These are phyloP conservation scores for Hyperoodon ampullatus DNA, from an alignment of 2,113 vertebrate species.

Conservation along the genomic window DNA sequence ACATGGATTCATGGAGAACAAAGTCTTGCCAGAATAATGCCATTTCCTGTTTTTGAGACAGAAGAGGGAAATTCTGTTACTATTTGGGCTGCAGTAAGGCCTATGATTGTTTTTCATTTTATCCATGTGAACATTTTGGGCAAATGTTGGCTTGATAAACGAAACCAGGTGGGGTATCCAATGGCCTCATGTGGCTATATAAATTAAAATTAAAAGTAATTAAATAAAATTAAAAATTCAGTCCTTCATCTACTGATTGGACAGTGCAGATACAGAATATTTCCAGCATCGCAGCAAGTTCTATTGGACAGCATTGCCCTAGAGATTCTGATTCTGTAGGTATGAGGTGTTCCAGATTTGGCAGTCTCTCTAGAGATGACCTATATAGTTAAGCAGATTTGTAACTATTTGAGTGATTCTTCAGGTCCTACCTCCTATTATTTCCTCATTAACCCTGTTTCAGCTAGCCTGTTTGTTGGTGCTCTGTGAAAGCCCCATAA, in stretches of 20 bases:
- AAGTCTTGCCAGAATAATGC: neutral
- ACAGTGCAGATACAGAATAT: constrained; percentile 14
- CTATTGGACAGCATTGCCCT: neutral
- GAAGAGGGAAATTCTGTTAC: neutral
- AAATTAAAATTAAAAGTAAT: constrained; percentile 18
- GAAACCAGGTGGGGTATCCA: neutral
- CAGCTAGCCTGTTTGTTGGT: neutral
- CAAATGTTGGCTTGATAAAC: neutral
- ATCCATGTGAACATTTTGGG: neutral
- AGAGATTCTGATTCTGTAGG: constrained; percentile 60
- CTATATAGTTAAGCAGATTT: constrained; percentile 63
- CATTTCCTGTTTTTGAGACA: constrained; percentile 10
- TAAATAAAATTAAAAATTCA: constrained; percentile 38
- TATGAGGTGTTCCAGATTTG: constrained; percentile 61
- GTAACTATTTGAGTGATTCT: constrained; percentile 37
- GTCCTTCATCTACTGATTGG: neutral
- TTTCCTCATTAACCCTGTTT: constrained; percentile 43
- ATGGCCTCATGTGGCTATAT: neutral
- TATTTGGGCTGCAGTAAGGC: neutral
- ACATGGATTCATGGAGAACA: neutral
- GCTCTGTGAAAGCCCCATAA: neutral
- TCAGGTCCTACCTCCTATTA: neutral
- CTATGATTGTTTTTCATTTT: constrained; percentile 22
- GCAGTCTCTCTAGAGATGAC: constrained; percentile 72
- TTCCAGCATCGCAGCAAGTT: constrained; percentile 46